Base-by-base conservation (phyloP, 2,113 vertebrate species). In the Actenoides lindsayi region DNA sequence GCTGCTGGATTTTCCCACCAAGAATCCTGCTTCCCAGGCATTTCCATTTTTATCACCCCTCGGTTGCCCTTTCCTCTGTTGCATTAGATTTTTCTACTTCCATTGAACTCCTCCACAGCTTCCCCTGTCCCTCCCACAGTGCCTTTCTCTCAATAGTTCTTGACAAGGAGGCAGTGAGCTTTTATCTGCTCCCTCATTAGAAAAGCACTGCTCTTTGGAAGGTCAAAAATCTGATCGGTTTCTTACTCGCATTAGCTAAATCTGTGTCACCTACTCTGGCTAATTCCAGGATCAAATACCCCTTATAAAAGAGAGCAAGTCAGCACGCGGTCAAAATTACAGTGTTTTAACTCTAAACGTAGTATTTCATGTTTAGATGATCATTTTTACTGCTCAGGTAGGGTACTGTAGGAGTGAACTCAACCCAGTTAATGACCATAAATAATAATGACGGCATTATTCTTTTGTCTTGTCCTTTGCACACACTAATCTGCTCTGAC, bases 401-500 rank as follows among this genome's bases (percentile, higher is more conserved):
- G 88, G 89, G 90, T 96, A 81, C 88, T 97, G 93, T 73, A 96
- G 98, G 96, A 98, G 95, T 97, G 95, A 97, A 98, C 95, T 98
- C 98, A 98, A 97, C 97, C 98, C 98, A 98, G 97, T 98, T 99
- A 99, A 98, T 99, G 98, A 98, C 98, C 98, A 98, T 98, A 98
- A 98, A 98, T 98, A 99, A 99, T 98, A 98, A 98, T 71, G 98
- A 96, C 42, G 96, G 98, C 98, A 98, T 98, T 98, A 97, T 98
- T 98, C 98, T 97, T 99, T 99, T 98, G 98, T 99, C 98, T 98
- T 98, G 98, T 98, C 98, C 98, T 98, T 97, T 98, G 97, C 97
- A 95, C 98, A 97, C 97, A 97, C 98, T 99, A 99, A 99, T 99
- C 97, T 97, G 97, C 97, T 98, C 98, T 99, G 99, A 99, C 99